Base-by-base conservation (phyloP, 2,797 vertebrate species). In the Chiloscyllium punctatum region DNA sequence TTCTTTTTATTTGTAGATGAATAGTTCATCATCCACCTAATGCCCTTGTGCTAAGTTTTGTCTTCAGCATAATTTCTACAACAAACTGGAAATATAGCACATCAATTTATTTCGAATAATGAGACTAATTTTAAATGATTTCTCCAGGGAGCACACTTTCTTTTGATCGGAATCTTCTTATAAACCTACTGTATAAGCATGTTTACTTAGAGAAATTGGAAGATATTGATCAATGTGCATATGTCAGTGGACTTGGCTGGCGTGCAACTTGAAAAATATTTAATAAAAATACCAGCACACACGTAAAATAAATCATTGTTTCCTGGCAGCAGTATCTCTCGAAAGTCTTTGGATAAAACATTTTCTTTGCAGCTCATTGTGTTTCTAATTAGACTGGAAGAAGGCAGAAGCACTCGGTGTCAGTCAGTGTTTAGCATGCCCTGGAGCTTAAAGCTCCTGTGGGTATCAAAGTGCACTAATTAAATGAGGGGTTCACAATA, bases 381-480 rank as follows among this genome's bases (percentile, higher is more conserved):
- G 97, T 99, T 98, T 99, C 98, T 99, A 99, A 99, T 99, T 99
- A 99, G 98, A 99, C 98, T 98, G 98, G 98, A 98, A 98, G 98
- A 98, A 99, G 98, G 98, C 98, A 98, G 98, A 97, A 98, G 98
- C 98, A 97, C 98, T 97, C 97, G 97, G 98, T 99, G 99, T 99
- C 99, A 99, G 99, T 98, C 98, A 98, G 98, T 99, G 98, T 99
- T 99, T 99, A 98, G 98, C 98, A 99, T 99, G 99, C 98, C 99
- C 98, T 97, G 98, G 98, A 99, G 98, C 98, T 98, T 98, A 98
- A 98, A 98, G 98, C 98, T 99, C 99, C 99, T 99, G 98, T 99
- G 99, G 99, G 99, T 99, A 99, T 99, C 99, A 99, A 99, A 99
- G 99, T 99, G 98, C 98, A 98, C 99, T 99, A 99, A 99, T 99